These are phyloP conservation scores for Campoplex nolae DNA, from an alignment of 2,888 invertebrate genomes.

Conservation along the genomic window DNA sequence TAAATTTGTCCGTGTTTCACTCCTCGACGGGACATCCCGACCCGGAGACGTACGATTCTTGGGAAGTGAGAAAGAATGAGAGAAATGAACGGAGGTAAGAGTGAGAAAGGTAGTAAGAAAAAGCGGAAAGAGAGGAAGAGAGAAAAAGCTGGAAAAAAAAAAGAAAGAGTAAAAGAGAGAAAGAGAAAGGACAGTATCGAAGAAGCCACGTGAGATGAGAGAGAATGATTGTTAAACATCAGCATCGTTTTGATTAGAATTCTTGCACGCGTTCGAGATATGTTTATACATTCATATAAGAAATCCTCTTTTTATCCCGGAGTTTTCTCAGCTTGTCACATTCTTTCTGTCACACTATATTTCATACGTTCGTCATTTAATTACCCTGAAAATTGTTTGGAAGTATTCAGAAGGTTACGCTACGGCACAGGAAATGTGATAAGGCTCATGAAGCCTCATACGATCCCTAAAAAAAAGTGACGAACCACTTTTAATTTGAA, in stretches of 20 bases:
- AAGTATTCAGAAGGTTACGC: background rate
- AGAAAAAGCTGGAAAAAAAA: background rate
- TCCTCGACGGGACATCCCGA: constrained; percentile 72
- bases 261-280: constrained; percentile 80
- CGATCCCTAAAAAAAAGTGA: no score
- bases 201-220: constrained; percentile 43
- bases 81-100: constrained; percentile 35
- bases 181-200: background rate
- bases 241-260: constrained; percentile 80
- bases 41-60: constrained; percentile 55
- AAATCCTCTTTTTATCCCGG: background rate
- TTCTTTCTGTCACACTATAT: background rate
- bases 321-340: background rate
- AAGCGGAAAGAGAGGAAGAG: background rate
- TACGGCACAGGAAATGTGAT: no score
- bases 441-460: no score
- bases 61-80: constrained; percentile 27
- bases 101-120: constrained; percentile 23
- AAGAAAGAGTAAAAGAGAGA: background rate
- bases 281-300: constrained; percentile 72
- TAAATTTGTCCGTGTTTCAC: constrained; percentile 81
- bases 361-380: background rate
- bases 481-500: no score
- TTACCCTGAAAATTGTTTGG: background rate
- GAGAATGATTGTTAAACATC: constrained; percentile 38